Base-by-base conservation (phyloP, 2,797 vertebrate genomes). In the Ataeniobius toweri region DNA sequence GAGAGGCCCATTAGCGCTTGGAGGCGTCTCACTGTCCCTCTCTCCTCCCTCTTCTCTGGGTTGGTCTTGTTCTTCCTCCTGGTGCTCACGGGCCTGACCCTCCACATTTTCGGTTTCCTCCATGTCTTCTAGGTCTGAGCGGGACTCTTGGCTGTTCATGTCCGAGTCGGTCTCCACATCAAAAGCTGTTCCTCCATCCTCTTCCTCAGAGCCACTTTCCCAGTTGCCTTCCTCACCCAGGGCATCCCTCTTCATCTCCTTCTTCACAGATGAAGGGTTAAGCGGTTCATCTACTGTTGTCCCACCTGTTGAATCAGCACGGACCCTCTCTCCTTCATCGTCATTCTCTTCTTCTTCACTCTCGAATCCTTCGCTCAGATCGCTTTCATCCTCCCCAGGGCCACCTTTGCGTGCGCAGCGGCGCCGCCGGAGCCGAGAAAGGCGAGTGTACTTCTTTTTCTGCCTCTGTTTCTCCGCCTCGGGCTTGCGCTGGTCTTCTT, bases 81-180 rank as follows among this genome's bases (percentile, higher is more conserved):
- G 87, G 0, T 87, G 83, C 39, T 92, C 91, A 46, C 73, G 84
- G 1, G 83, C 68, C 16, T 86, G 88, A n/a, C 78, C 76, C 58
- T 88, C 87, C 0, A 48, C 10, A 81, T 41, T 84, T 74, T 95
- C 88, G 0, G 96, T 89, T 0, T 98, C 98, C 61, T 97, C 98
- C 3, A 99, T 99, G 88, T 99, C 98, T 86, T 99, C 98, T 79
- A 99, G 85, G 87, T 99, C 98, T 0, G 98, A 99, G 0, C 98
- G 97, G 0, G 98, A 99, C 85, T 99, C 98, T 83, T 99, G 98
- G 92, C 98, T 99, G 93, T 99, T 99, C 98, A 99, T 99, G 89
- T 99, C 98, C 0, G 98, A 99, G 89, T 99, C 98, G 0, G 97
- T 98, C 92, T 99, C 98, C 0, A 98, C 95, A 20, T 99, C 98